These are phyloP conservation scores for Actias luna DNA, from an alignment of 2,888 invertebrate genomes.

Conservation along the genomic window DNA sequence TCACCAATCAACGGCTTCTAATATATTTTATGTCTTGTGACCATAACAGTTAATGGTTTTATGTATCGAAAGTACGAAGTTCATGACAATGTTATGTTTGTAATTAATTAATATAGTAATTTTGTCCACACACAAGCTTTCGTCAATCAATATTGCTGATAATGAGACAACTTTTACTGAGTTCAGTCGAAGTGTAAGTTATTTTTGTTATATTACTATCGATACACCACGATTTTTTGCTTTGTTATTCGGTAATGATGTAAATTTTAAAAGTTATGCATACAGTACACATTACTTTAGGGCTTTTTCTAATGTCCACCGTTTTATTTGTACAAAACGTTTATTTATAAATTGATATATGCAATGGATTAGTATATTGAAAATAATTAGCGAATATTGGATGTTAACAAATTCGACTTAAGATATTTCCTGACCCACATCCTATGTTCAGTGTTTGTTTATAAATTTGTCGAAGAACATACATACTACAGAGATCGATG, in stretches of 20 bases:
- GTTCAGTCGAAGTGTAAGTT: background rate
- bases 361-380: background rate
- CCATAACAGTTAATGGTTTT: constrained; percentile 9
- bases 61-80: constrained; percentile 3
- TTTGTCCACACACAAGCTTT: background rate
- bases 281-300: too few relatives aligned
- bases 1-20: constrained; percentile 15
- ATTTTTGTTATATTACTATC: background rate
- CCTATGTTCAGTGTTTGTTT: background rate
- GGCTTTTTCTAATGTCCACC: too few relatives aligned
- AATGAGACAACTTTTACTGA: constrained; percentile 12
- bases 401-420: background rate
- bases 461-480: background rate
- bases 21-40: constrained; percentile 11
- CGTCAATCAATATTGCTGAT: background rate
- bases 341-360: background rate
- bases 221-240: background rate
- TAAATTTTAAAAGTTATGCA: background rate
- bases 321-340: background rate
- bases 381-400: background rate
- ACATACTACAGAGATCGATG: background rate
- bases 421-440: background rate
- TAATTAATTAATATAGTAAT: background rate
- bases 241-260: background rate
- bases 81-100: background rate